phyloP scores from a whole-genome alignment of 2,113 vertebrate species.

The Tyrannus savana region DNA sequence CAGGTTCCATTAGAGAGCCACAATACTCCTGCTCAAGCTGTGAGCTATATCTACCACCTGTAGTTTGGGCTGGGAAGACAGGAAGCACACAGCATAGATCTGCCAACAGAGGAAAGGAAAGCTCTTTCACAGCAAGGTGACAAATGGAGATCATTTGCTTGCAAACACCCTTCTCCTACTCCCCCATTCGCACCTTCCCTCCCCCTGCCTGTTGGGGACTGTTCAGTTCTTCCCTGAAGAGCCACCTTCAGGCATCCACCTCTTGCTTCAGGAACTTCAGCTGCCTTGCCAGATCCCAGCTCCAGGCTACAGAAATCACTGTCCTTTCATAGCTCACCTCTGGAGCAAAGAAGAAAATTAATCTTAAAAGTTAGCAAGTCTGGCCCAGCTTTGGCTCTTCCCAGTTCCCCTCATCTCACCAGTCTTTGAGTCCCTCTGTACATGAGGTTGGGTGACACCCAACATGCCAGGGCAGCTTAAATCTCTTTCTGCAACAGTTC shows the following conservation, averaged over 20 bases:
- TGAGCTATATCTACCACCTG: not conserved
- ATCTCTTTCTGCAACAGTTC: not conserved
- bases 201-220: not conserved
- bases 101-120: not conserved
- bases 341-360: not conserved
- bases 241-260: not conserved
- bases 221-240: not conserved
- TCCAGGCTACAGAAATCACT: not conserved
- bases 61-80: not conserved
- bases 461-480: not conserved
- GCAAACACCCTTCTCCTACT: not conserved
- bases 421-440: not conserved
- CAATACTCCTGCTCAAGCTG: not conserved
- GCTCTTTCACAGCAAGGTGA: not conserved
- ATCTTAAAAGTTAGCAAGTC: not conserved
- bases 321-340: not conserved
- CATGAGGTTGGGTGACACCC: rapidly evolving
- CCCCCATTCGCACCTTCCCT: not conserved
- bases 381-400: not conserved
- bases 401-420: not conserved
- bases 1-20: not conserved
- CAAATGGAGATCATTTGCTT: not conserved
- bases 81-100: not conserved
- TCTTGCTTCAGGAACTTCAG: not conserved
- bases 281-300: not conserved